These are phyloP conservation scores for Mus spretus DNA, from an alignment of 2,797 vertebrate species.

Conservation along the genomic window DNA sequence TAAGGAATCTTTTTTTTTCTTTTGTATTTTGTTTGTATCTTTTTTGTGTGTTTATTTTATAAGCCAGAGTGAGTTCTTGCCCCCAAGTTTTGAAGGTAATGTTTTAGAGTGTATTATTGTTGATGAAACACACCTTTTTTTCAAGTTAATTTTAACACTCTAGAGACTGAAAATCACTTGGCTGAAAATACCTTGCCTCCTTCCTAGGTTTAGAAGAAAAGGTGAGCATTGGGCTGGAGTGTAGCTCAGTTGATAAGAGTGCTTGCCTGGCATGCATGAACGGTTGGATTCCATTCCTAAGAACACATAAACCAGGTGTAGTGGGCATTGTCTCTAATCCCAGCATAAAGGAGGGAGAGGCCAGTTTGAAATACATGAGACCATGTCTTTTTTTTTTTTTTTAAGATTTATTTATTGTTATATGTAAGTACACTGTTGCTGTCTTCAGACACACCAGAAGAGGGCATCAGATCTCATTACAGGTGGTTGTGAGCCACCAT, in stretches of 20 bases:
- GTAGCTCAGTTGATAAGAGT: background rate
- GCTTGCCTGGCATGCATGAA: background rate
- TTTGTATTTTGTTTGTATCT: conserved; percentile 38
- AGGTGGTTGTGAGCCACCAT: no score
- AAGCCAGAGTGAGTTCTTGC: background rate
- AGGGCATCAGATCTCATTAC: no score
- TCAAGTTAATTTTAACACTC: background rate
- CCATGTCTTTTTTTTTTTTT: background rate
- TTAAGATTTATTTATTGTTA: no score
- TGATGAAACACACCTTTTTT: conserved; percentile 19
- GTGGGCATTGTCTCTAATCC: background rate
- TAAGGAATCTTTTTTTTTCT: conserved; percentile 81
- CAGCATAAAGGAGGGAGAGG: background rate
- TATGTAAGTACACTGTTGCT: no score
- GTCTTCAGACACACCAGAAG: no score
- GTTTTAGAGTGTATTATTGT: conserved; percentile 50
- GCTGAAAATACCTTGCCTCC: conserved; percentile 51
- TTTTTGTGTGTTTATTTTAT: conserved; percentile 52
- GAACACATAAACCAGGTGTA: background rate
- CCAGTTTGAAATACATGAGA: background rate
- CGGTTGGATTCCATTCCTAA: background rate
- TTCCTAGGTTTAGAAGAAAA: background rate
- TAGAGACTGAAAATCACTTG: conserved; percentile 26
- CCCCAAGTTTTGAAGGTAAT: background rate
- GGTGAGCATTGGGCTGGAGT: background rate